These are phyloP conservation scores for Neotragus moschatus DNA, from an alignment of 2,113 vertebrate species.

Conservation along the genomic window DNA sequence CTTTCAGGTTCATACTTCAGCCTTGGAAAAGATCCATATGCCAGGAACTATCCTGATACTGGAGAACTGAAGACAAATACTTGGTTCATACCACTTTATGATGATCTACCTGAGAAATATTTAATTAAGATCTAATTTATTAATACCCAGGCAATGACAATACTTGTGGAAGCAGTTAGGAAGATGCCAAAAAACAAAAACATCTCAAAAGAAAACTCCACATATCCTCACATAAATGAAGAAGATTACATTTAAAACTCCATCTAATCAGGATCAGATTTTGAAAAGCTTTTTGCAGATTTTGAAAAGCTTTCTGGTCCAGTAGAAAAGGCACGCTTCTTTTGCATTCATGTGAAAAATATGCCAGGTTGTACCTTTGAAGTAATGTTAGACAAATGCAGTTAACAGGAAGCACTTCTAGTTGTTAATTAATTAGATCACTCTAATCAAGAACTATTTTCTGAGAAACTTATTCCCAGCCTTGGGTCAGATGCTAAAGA, in stretches of 20 bases:
- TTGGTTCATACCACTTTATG: not conserved
- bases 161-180: not conserved
- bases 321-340: not conserved
- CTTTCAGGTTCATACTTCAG: not conserved
- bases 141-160: not conserved
- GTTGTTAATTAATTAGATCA: slow-evolving; percentile 58
- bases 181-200: not conserved
- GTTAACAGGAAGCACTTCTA: slow-evolving; percentile 32
- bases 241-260: slow-evolving; percentile 1
- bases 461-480: slow-evolving; percentile 37
- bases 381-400: slow-evolving; percentile 4
- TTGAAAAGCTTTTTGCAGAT: not conserved
- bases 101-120: not conserved
- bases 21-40: not conserved
- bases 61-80: not conserved
- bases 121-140: not conserved
- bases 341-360: not conserved
- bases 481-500: slow-evolving; percentile 24
- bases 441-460: slow-evolving; percentile 57
- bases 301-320: not conserved
- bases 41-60: not conserved
- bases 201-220: not conserved
- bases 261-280: not conserved
- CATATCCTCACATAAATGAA: not conserved
- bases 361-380: slow-evolving; percentile 11